Conservation (phyloP, 2,113 vertebrate species). For the Hyperoodon ampullatus region DNA sequence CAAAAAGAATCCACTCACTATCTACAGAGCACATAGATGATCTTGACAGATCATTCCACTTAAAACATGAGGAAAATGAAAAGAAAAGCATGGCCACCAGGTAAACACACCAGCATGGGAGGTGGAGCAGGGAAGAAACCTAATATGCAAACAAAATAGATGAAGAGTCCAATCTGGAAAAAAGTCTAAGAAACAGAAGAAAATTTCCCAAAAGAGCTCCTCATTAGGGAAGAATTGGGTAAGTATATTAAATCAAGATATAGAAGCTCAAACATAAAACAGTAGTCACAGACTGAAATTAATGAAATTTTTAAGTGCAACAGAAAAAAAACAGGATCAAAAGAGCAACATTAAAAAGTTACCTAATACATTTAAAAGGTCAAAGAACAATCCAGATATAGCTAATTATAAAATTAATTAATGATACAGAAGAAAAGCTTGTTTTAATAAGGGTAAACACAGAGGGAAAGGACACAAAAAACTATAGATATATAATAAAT, state of each 20-base stretch:
- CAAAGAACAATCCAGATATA: background rate
- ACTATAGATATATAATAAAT: background rate
- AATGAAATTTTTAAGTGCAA: background rate
- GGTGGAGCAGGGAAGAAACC: background rate
- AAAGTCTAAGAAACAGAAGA: background rate
- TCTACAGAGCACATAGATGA: background rate
- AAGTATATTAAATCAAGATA: background rate
- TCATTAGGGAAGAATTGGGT: background rate
- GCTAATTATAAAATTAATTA: background rate
- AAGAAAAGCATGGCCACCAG: background rate
- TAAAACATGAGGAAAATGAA: background rate
- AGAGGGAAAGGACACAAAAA: background rate
- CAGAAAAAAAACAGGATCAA: background rate
- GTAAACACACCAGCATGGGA: background rate
- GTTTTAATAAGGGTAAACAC: background rate
- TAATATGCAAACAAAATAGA: background rate
- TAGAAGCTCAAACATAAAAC: background rate
- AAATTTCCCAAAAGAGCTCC: background rate
- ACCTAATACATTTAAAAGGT: background rate
- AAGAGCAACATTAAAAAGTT: background rate
- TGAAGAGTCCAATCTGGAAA: background rate
- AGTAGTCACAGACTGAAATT: background rate
- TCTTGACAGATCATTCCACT: background rate
- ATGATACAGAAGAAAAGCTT: background rate
- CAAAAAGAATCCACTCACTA: background rate